Percentiles rank a stretch among this genome's conserved stretches.
These are phyloP conservation scores for Colaptes auratus DNA, from an alignment of 2,113 vertebrate species.

Conservation along the genomic window DNA sequence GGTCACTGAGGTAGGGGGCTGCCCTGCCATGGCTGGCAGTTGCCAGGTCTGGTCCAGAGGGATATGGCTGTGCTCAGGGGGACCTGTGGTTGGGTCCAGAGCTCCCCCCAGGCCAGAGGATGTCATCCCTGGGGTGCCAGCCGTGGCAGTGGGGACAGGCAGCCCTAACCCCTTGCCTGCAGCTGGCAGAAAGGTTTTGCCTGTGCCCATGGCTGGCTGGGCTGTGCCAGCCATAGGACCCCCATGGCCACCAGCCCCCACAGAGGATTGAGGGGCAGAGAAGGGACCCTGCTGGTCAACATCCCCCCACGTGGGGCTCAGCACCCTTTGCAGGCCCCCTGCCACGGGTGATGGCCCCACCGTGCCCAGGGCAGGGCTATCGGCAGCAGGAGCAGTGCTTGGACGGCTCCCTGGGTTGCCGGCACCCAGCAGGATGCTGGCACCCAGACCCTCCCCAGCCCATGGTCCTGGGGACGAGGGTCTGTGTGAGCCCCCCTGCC, in stretches of 20 bases:
- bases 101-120: rapidly evolving
- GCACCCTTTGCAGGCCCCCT: not conserved
- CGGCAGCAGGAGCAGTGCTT: rapidly evolving
- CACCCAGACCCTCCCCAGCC: not conserved
- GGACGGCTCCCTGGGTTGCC: not conserved
- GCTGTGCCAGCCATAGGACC: not conserved
- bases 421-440: rapidly evolving
- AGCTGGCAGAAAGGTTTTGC: not conserved
- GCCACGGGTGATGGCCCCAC: rapidly evolving
- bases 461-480: rapidly evolving
- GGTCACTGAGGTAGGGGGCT: rapidly evolving
- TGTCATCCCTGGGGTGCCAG: not conserved
- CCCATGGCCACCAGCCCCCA: not conserved
- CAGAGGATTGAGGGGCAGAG: not conserved
- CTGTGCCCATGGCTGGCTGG: rapidly evolving
- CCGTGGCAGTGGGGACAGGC: rapidly evolving
- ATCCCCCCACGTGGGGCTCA: rapidly evolving
- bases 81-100: rapidly evolving
- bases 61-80: not conserved
- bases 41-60: not conserved
- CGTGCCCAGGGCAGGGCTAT: rapidly evolving
- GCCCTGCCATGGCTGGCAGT: rapidly evolving
- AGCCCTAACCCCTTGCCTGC: rapidly evolving
- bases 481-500: not conserved
- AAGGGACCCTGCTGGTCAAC: rapidly evolving